phyloP scores from a whole-genome alignment of 2,888 invertebrate species.

The Tigriopus californicus region DNA sequence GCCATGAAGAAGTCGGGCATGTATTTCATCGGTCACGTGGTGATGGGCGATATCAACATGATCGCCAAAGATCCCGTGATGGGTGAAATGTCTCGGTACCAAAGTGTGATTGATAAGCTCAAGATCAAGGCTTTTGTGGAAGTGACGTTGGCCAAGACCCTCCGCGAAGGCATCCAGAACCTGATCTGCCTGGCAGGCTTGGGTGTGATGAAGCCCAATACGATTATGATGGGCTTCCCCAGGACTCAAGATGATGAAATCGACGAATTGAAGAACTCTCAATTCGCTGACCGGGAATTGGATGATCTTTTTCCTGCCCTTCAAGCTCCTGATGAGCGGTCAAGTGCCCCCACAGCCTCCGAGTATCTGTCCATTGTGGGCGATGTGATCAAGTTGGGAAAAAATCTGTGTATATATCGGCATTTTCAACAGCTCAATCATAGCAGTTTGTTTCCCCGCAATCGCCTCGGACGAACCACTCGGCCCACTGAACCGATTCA shows the following conservation, averaged over 20 bases:
- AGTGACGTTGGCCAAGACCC: slow-evolving; percentile 61
- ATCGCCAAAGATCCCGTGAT: slow-evolving; percentile 35
- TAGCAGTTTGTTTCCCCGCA: slow-evolving; percentile 16
- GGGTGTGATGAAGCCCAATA: slow-evolving; percentile 99
- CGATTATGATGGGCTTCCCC: slow-evolving; percentile 76
- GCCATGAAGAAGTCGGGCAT: slow-evolving; percentile 87
- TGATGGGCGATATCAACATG: slow-evolving; percentile 29
- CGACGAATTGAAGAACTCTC: background rate
- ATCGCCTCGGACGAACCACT: slow-evolving; percentile 31
- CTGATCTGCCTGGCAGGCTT: slow-evolving; percentile 75
- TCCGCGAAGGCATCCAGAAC: slow-evolving; percentile 80
- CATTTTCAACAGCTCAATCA: slow-evolving; percentile 63
- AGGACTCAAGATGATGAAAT: slow-evolving; percentile 38
- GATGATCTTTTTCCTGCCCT: background rate
- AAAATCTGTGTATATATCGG: slow-evolving; percentile 80
- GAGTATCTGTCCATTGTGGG: slow-evolving; percentile 69
- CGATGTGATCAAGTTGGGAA: slow-evolving; percentile 76
- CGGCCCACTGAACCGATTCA: slow-evolving; percentile 39
- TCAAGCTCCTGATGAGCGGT: background rate
- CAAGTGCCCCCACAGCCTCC: background rate
- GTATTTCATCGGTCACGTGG: slow-evolving; percentile 70
- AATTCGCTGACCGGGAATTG: background rate
- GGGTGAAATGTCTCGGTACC: slow-evolving; percentile 69
- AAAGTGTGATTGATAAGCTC: slow-evolving; percentile 80
- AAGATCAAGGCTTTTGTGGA: slow-evolving; percentile 91